Evolutionary conservation across 2,888 invertebrate genomes (phyloP).

Genomic region (Autographa gamma): DNA sequence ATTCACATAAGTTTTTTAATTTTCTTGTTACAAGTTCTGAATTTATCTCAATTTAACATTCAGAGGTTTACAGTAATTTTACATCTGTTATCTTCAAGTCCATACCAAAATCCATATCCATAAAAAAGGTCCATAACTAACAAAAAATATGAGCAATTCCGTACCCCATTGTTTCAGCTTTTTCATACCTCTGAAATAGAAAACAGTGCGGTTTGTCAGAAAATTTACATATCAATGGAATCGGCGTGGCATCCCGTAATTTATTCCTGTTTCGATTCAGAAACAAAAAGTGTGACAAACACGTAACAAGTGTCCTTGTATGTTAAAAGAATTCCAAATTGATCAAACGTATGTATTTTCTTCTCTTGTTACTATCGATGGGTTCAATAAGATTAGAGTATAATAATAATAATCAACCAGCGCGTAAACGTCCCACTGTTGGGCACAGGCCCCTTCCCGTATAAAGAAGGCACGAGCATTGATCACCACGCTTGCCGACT

Average conservation of each 20-base stretch:
- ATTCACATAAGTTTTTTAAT: too few relatives aligned
- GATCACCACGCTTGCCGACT: too few relatives aligned
- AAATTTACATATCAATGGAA: conserved; percentile 38
- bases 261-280: conserved; percentile 19
- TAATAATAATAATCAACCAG: too few relatives aligned
- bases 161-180: not conserved
- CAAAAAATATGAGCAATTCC: not conserved
- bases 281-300: not conserved
- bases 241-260: conserved; percentile 17
- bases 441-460: too few relatives aligned
- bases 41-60: too few relatives aligned
- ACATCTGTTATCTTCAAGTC: too few relatives aligned
- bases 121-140: not conserved
- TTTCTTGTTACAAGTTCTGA: too few relatives aligned
- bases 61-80: too few relatives aligned
- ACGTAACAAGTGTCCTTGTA: not conserved
- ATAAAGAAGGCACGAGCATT: too few relatives aligned
- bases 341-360: not conserved
- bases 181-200: conserved; percentile 1
- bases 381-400: too few relatives aligned
- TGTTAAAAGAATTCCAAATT: not conserved
- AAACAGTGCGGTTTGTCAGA: conserved; percentile 14
- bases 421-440: too few relatives aligned
- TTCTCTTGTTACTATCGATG: not conserved
- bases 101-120: too few relatives aligned